Percentiles rank a stretch among this genome's conserved stretches.
phyloP scores from a whole-genome alignment of 2,113 vertebrate genomes.

The Paradoxurus hermaphroditus region DNA sequence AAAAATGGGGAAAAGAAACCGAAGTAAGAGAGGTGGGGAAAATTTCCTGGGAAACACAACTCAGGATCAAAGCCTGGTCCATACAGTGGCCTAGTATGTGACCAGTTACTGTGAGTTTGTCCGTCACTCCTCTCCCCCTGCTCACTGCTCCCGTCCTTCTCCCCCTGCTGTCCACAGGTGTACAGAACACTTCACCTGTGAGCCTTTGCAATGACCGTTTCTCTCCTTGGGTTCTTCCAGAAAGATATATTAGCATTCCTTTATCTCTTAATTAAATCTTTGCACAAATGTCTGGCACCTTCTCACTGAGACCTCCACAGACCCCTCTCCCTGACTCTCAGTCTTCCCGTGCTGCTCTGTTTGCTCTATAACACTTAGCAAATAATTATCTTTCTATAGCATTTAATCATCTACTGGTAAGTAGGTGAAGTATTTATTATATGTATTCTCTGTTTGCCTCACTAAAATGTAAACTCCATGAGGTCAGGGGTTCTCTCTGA shows the following conservation, averaged over 20 bases:
- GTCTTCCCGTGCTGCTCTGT: background rate
- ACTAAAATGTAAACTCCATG: background rate
- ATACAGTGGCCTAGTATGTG: background rate
- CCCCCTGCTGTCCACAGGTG: background rate
- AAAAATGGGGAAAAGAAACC: background rate
- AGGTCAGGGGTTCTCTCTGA: background rate
- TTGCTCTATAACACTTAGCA: background rate
- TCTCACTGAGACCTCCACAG: background rate
- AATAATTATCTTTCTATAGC: background rate
- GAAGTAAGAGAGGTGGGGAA: background rate
- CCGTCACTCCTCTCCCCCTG: accelerated
- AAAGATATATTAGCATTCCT: background rate
- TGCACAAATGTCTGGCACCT: background rate
- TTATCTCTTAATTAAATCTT: background rate
- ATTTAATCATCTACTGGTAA: background rate
- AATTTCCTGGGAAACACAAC: background rate
- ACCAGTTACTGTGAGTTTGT: background rate
- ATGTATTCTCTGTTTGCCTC: background rate
- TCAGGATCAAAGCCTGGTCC: background rate
- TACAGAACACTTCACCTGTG: background rate
- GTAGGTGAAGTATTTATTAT: background rate
- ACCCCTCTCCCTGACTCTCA: background rate
- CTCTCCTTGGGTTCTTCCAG: background rate
- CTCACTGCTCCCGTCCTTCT: background rate
- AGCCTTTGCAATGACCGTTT: background rate